phyloP scores from a whole-genome alignment of 2,888 invertebrate species.

The Caenorhabditis sulstoni region DNA sequence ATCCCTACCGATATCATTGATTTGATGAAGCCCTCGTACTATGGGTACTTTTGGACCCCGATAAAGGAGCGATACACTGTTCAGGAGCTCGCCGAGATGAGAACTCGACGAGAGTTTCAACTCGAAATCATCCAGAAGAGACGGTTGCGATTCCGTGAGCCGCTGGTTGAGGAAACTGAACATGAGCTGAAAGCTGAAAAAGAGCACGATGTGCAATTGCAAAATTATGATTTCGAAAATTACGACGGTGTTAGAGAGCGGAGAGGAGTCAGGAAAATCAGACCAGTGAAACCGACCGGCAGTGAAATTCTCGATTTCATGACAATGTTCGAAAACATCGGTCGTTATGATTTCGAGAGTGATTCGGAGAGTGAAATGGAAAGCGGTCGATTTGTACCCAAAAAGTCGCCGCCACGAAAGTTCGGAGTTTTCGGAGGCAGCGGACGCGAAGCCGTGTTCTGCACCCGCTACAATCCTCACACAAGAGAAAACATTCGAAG shows the following conservation, averaged over 20 bases:
- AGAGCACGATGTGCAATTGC: neutral
- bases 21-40: neutral
- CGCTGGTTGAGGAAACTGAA: slow-evolving; percentile 25
- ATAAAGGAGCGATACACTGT: slow-evolving; percentile 6
- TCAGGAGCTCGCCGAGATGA: slow-evolving; percentile 6
- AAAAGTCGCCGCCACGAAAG: too few relatives aligned
- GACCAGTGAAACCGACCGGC: too few relatives aligned
- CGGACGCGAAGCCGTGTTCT: neutral
- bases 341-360: too few relatives aligned
- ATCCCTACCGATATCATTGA: neutral
- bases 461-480: slow-evolving; percentile 17
- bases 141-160: slow-evolving; percentile 31
- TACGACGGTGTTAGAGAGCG: too few relatives aligned
- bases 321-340: too few relatives aligned
- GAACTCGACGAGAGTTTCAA: slow-evolving; percentile 29
- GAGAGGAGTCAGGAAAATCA: too few relatives aligned
- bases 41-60: neutral
- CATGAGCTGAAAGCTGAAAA: slow-evolving; percentile 9
- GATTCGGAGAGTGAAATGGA: too few relatives aligned
- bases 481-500: slow-evolving; percentile 19
- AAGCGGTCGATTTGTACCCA: too few relatives aligned
- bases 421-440: too few relatives aligned
- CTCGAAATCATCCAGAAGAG: slow-evolving; percentile 19
- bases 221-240: too few relatives aligned
- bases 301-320: too few relatives aligned